These are phyloP conservation scores for Misgurnus mizolepis DNA, from an alignment of 2,113 vertebrate genomes.

Conservation along the genomic window DNA sequence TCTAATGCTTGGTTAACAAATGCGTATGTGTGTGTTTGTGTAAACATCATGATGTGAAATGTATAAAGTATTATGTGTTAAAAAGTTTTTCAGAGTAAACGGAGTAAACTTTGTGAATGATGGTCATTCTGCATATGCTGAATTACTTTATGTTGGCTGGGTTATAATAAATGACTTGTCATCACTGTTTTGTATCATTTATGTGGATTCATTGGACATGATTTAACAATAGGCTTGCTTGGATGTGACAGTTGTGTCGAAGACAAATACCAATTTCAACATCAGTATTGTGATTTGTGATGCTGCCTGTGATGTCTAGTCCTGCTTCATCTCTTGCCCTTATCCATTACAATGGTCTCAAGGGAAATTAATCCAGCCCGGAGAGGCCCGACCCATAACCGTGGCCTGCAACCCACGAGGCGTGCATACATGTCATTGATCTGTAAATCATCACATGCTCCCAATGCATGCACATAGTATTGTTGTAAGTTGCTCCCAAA, in stretches of 20 bases:
- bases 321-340: constrained; percentile 6
- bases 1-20: constrained; percentile 56
- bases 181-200: background rate
- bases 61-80: background rate
- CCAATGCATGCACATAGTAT: constrained; percentile 1
- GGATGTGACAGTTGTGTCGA: background rate
- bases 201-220: background rate
- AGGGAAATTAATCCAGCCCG: constrained; percentile 55
- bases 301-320: constrained; percentile 5
- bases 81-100: background rate
- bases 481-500: constrained; percentile 5
- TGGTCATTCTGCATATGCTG: background rate
- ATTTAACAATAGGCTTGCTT: background rate
- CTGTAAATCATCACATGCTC: constrained; percentile 16
- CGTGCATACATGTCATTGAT: background rate
- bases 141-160: background rate
- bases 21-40: constrained; percentile 48
- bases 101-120: background rate
- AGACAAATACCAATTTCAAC: constrained; percentile 21
- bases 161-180: background rate
- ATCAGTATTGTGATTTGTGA: constrained; percentile 21
- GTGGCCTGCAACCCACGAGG: constrained; percentile 35
- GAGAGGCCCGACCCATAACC: constrained; percentile 39
- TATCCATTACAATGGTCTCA: constrained; percentile 35
- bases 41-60: background rate